These are phyloP conservation scores for Sigmodon hispidus DNA, from an alignment of 2,113 vertebrate species.

Conservation along the genomic window DNA sequence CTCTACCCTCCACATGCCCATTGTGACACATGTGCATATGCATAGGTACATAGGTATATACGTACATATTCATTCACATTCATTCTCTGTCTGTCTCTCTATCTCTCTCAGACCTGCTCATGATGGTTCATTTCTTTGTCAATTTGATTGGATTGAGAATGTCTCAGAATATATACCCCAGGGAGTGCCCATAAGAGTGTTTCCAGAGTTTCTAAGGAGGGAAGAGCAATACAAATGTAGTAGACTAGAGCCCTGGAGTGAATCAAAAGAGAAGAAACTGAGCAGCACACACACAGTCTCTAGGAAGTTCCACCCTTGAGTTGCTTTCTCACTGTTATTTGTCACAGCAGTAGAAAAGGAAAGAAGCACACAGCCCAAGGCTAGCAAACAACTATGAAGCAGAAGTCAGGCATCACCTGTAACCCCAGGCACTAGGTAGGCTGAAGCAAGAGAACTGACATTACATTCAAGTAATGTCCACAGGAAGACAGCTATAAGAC, in stretches of 20 bases:
- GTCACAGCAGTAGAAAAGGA: not conserved
- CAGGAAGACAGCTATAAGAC: not conserved
- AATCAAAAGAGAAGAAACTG: not conserved
- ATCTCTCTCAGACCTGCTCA: not conserved
- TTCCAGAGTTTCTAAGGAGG: not conserved
- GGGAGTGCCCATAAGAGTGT: no score
- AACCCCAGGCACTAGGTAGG: not conserved
- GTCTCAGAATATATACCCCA: not conserved
- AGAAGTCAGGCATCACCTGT: not conserved
- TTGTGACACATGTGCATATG: no score
- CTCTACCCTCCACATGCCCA: not conserved
- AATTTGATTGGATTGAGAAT: not conserved
- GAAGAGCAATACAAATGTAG: not conserved
- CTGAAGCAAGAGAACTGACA: not conserved
- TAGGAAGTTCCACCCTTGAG: not conserved
- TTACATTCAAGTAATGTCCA: not conserved
- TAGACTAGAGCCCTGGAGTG: not conserved
- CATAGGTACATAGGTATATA: not conserved
- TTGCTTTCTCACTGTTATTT: not conserved
- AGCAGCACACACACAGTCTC: not conserved
- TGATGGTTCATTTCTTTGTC: not conserved
- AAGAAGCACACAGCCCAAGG: not conserved
- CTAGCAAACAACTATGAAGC: not conserved
- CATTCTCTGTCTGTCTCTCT: not conserved
- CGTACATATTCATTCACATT: not conserved